These are phyloP conservation scores for Apis laboriosa DNA, from an alignment of 1,140 invertebrate species.

Conservation along the genomic window DNA sequence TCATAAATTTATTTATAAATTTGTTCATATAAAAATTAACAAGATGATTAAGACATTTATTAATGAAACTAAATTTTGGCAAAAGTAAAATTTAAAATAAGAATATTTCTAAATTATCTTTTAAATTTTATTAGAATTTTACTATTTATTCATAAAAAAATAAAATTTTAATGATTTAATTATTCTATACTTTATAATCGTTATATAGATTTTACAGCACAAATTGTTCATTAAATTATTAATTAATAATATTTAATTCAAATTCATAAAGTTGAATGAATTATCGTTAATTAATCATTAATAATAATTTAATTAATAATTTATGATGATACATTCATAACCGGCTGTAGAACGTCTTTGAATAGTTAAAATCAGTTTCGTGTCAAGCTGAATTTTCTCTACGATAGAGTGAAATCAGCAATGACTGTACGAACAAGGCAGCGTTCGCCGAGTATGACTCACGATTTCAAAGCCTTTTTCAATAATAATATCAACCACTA, in stretches of 20 bases:
- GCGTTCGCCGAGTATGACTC: slow-evolving; percentile 48
- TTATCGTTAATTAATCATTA: not conserved
- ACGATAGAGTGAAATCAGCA: slow-evolving; percentile 43
- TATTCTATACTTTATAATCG: not conserved
- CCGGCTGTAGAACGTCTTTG: too few species aligned
- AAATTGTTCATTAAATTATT: not conserved
- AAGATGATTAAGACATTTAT: too few species aligned
- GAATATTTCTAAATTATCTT: too few species aligned
- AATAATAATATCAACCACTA: slow-evolving; percentile 10
- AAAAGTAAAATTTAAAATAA: too few species aligned
- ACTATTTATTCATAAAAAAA: too few species aligned
- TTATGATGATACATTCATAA: too few species aligned
- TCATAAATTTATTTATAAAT: too few species aligned
- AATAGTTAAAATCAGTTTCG: not conserved
- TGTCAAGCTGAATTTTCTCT: slow-evolving; percentile 25
- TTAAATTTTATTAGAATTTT: too few species aligned
- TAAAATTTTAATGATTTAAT: not conserved
- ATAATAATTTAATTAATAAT: not conserved
- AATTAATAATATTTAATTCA: not conserved
- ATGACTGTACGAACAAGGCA: slow-evolving; percentile 42
- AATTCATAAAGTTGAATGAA: not conserved
- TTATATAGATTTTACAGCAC: not conserved
- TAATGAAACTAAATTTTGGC: too few species aligned
- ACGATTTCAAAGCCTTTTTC: slow-evolving; percentile 33
- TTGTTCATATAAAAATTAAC: too few species aligned